Evolutionary conservation across 2,113 vertebrate genomes (phyloP), one percentile per base, ranked within the genome.

Genomic region (Synodontis membranacea): DNA sequence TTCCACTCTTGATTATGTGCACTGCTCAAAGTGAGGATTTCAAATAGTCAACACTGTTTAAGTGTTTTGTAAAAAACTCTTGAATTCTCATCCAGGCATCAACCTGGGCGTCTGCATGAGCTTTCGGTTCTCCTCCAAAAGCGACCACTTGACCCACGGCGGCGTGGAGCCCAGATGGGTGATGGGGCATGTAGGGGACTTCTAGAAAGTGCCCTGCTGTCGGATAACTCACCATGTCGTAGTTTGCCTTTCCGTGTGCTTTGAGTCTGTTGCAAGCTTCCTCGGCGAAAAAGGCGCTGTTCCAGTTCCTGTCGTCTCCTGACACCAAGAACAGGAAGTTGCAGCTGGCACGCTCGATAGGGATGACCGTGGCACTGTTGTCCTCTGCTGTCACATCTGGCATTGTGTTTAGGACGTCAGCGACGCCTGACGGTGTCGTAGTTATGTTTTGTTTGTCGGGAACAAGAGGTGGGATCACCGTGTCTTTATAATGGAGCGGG

Each of bases 181-280:
- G 96, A 90, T 93, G 89, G 0, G 97, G 96, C 92, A 95, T 96
- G 92, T 96, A 94, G 39, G 97, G 97, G 10, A 96, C 93, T 23
- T 99, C 96, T 6, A 98, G 92, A 86, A 96, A 97, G 92, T 98
- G 97, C 1, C 98, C 97, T 11, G 97, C 93, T 86, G 94, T 95
- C 1, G 96, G 95, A 80, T 99, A 98, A 42, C 82, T 92, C 21
- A 97, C 25, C 88, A 97, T 82, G 89, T 95, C 82, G 66, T 94
- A 96, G 17, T 93, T 94, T 28, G 93, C 88, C 89, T 95, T 98
- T 60, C 96, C 94, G 0, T 95, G 93, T 66, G 90, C 92, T 89
- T 92, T 92, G 86, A 98, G 92, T 11, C 87, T 91, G 11, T 93
- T 93, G n/a, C 94, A 94, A 0, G 95, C 96, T 82, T 91, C 92